These are phyloP conservation scores for Caiman crocodilus DNA, from an alignment of 2,797 vertebrate species.

Conservation along the genomic window DNA sequence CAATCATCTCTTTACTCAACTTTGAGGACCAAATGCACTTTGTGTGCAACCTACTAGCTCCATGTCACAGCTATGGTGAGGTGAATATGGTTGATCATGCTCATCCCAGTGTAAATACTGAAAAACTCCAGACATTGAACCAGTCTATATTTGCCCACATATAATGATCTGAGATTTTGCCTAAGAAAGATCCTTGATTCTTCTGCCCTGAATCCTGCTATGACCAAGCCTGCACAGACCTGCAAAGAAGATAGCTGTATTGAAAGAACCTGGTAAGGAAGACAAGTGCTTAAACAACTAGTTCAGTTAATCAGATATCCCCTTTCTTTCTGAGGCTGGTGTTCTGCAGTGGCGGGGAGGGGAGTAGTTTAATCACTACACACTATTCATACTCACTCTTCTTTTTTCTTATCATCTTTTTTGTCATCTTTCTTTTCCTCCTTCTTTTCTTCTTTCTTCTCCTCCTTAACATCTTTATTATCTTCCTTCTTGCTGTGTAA, in stretches of 20 bases:
- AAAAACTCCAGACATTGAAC: background rate
- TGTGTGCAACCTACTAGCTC: too few relatives aligned
- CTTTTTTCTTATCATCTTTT: conserved; percentile 86
- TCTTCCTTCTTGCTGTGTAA: conserved; percentile 82
- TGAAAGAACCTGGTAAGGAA: background rate
- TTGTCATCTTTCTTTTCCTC: conserved; percentile 80
- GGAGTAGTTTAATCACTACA: background rate
- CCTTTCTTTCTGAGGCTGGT: background rate
- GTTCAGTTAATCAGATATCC: background rate
- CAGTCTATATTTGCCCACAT: background rate
- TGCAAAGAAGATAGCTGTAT: conserved; percentile 2
- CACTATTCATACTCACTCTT: conserved; percentile 86
- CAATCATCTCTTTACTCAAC: background rate
- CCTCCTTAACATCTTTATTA: conserved; percentile 85
- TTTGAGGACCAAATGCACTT: background rate
- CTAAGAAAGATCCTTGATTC: background rate
- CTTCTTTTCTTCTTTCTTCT: conserved; percentile 76
- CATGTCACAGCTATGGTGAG: background rate
- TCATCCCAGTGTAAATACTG: background rate
- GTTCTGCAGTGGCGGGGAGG: background rate
- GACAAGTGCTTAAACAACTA: background rate
- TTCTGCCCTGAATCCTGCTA: background rate
- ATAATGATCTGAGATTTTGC: background rate
- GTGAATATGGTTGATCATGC: background rate
- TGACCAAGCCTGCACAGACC: background rate